A percentile compares a stretch with the other conserved stretches of the same genome.
These are phyloP conservation scores for Helicoverpa assulta DNA, from an alignment of 2,888 invertebrate species.

Conservation along the genomic window DNA sequence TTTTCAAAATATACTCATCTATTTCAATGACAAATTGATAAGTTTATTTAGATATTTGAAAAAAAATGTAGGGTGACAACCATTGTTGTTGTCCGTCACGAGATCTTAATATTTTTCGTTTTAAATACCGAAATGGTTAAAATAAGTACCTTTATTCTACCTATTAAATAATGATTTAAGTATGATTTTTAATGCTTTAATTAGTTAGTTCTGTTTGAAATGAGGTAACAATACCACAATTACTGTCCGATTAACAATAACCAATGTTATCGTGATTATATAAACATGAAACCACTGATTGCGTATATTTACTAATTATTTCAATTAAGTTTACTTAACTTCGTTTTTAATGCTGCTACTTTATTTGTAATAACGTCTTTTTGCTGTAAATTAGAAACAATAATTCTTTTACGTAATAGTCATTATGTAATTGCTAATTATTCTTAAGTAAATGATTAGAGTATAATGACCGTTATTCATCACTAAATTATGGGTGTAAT, in stretches of 20 bases:
- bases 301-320: slow-evolving; percentile 40
- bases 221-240: slow-evolving; percentile 36
- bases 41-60: neutral
- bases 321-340: slow-evolving; percentile 25
- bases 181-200: neutral
- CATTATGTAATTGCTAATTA: slow-evolving; percentile 1
- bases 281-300: slow-evolving; percentile 41
- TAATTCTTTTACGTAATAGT: slow-evolving; percentile 5
- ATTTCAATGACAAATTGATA: slow-evolving; percentile 28
- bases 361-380: slow-evolving; percentile 22
- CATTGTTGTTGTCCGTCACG: neutral
- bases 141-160: too few species aligned
- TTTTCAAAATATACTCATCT: slow-evolving; percentile 23
- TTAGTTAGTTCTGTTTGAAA: slow-evolving; percentile 22
- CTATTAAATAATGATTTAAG: slow-evolving; percentile 16
- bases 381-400: slow-evolving; percentile 9
- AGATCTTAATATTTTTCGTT: neutral
- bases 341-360: slow-evolving; percentile 22
- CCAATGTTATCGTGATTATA: slow-evolving; percentile 36
- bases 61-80: slow-evolving; percentile 6
- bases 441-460: neutral
- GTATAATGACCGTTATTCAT: neutral
- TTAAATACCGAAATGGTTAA: too few species aligned
- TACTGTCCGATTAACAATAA: slow-evolving; percentile 26
- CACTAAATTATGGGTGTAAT: slow-evolving; percentile 4